phyloP scores from a whole-genome alignment of 2,888 invertebrate species.

The Hoplodrina blanda region DNA sequence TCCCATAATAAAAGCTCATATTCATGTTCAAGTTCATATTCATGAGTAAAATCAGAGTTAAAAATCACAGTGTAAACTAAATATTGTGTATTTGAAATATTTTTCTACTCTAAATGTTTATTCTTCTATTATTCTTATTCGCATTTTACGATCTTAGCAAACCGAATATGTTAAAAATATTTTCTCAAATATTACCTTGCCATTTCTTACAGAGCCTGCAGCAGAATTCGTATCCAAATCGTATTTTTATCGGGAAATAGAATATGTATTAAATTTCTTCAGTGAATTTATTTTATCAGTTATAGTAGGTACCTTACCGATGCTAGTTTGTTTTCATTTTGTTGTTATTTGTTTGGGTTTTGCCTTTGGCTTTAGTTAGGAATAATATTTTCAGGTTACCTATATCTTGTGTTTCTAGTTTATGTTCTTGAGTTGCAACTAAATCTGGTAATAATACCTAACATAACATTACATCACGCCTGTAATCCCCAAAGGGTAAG shows the following conservation, averaged over 20 bases:
- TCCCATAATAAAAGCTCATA: no score
- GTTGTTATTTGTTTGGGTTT: not conserved
- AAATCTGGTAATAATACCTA: no score
- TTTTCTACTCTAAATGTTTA: not conserved
- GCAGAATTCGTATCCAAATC: conserved; percentile 66
- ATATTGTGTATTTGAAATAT: no score
- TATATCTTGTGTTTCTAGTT: not conserved
- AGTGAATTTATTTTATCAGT: conserved; percentile 51
- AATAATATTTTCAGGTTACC: not conserved
- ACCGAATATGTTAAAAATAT: conserved; percentile 56
- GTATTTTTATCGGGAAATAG: conserved; percentile 67
- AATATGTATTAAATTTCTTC: conserved; percentile 65
- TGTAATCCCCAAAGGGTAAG: no score
- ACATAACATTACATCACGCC: no score
- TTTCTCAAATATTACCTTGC: conserved; percentile 56
- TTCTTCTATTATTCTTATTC: conserved; percentile 18
- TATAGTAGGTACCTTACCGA: not conserved
- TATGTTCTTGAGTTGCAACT: not conserved
- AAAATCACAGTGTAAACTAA: no score
- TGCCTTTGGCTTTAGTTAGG: not conserved
- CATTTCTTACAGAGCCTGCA: conserved; percentile 56
- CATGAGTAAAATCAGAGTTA: no score
- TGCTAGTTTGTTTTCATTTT: conserved; percentile 24
- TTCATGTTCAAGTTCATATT: no score
- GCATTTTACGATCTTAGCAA: conserved; percentile 31